Conservation (phyloP, 2,888 invertebrate genomes). For the Volucella zonaria region DNA sequence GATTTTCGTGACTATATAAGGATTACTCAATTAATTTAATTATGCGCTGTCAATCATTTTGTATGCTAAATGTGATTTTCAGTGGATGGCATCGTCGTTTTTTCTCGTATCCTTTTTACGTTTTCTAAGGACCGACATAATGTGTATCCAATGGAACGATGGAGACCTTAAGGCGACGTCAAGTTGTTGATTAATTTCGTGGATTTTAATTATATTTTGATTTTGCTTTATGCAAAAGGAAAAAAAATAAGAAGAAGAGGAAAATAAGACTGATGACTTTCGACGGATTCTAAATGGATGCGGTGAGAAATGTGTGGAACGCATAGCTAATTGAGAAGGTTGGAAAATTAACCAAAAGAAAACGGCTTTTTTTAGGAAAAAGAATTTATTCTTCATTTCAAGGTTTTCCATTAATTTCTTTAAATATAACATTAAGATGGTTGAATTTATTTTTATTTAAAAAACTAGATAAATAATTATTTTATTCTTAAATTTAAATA, state of each 20-base stretch:
- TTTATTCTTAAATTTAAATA: too few relatives aligned
- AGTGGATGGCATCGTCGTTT: slow-evolving; percentile 65
- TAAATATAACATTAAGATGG: neutral
- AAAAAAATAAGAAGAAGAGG: too few relatives aligned
- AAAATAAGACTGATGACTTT: slow-evolving; percentile 49
- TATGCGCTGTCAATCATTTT: slow-evolving; percentile 83
- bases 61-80: slow-evolving; percentile 76
- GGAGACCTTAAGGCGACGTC: slow-evolving; percentile 72
- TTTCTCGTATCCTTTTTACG: slow-evolving; percentile 45
- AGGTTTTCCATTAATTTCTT: neutral
- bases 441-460: too few relatives aligned
- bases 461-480: too few relatives aligned
- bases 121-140: slow-evolving; percentile 22
- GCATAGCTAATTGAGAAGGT: slow-evolving; percentile 36
- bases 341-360: neutral
- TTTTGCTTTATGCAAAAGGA: slow-evolving; percentile 55
- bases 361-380: slow-evolving; percentile 1
- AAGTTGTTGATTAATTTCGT: slow-evolving; percentile 72
- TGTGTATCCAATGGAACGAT: slow-evolving; percentile 70
- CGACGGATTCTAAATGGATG: slow-evolving; percentile 14
- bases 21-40: slow-evolving; percentile 83
- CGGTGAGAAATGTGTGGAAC: slow-evolving; percentile 27
- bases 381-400: too few relatives aligned
- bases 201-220: slow-evolving; percentile 73
- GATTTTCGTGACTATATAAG: slow-evolving; percentile 76